Evolutionary conservation across 2,113 vertebrate species (phyloP), one percentile per base, ranked within the genome.

Genomic region (Semicossyphus pulcher): DNA sequence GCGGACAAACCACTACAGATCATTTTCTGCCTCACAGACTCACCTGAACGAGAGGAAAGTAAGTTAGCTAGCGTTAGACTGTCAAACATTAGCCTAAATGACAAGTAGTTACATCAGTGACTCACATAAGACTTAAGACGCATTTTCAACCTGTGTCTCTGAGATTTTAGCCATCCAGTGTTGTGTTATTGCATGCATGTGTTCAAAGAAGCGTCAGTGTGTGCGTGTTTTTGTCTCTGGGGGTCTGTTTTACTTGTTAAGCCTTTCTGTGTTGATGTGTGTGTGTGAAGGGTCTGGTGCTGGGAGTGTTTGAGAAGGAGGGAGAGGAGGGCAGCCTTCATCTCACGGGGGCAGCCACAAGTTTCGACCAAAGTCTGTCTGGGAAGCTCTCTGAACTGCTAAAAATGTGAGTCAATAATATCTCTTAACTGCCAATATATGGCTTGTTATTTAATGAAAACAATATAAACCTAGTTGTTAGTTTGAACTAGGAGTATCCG

Each of bases 341-440:
- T 34, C 88, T 99, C 53, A 98, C 97, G 2, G 91, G 91, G 14
- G 93, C 95, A 0, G 97, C 95, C 9, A 94, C 95, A 52, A 86
- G 74, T 25, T 96, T 99, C 47, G 92, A 99, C 81, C 91, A 86
- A 25, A 86, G 78, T 5, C 70, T 97, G 39, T 94, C 94, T 10
- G 97, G 97, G 12, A 98, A 95, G 85, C 94, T 99, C 41, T 92
- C 93, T 48, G 91, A 97, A 15, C 79, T 96, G 61, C 84, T 99
- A 69, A 86, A 92, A 0, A 36, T 95, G 98, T 99, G 85, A 94
- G 96, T 81, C 16, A 10, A 2, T 39, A 10, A 10, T 1, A 10
- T 4, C 31, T 37, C 16, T 18, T 10, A 65, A 20, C 58, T 70
- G 20, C 18, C 10, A 9, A 16, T 10, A 45, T 26, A 5, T 8